These are phyloP conservation scores for Lithophane ornitopus DNA, from an alignment of 2,888 invertebrate species.

Conservation along the genomic window DNA sequence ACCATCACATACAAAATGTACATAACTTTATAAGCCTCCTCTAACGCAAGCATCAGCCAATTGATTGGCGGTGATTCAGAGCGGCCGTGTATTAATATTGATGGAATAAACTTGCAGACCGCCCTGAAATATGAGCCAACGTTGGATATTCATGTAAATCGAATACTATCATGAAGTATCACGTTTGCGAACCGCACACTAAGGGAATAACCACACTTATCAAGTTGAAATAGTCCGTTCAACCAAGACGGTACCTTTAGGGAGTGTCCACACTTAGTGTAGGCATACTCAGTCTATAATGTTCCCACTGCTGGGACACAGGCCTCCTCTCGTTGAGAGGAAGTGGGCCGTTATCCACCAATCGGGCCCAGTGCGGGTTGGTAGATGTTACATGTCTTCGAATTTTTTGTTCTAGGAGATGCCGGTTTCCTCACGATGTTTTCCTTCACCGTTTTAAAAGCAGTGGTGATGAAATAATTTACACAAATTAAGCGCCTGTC, in stretches of 20 bases:
- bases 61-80: conserved; percentile 60
- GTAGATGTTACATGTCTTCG: too few species aligned
- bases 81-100: conserved; percentile 57
- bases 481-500: too few species aligned
- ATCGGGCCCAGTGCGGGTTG: too few species aligned
- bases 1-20: conserved; percentile 25
- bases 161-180: conserved; percentile 50
- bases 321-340: too few species aligned
- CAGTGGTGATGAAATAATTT: too few species aligned
- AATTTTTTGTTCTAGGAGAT: too few species aligned
- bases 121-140: conserved; percentile 53
- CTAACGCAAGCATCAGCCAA: conserved; percentile 51
- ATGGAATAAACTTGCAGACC: conserved; percentile 54
- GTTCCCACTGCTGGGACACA: too few species aligned
- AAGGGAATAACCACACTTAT: neutral
- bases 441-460: too few species aligned
- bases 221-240: neutral
- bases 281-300: too few species aligned
- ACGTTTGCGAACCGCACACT: conserved; percentile 46
- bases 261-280: neutral
- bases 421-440: too few species aligned
- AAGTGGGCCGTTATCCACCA: too few species aligned
- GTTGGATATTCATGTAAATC: conserved; percentile 57
- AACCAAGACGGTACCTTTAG: too few species aligned
- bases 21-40: conserved; percentile 31